Percentiles rank a stretch among this genome's conserved stretches.
Evolutionary conservation across 1,140 invertebrate species (phyloP).

Genomic region (Pygmarrhopalites habei): DNA sequence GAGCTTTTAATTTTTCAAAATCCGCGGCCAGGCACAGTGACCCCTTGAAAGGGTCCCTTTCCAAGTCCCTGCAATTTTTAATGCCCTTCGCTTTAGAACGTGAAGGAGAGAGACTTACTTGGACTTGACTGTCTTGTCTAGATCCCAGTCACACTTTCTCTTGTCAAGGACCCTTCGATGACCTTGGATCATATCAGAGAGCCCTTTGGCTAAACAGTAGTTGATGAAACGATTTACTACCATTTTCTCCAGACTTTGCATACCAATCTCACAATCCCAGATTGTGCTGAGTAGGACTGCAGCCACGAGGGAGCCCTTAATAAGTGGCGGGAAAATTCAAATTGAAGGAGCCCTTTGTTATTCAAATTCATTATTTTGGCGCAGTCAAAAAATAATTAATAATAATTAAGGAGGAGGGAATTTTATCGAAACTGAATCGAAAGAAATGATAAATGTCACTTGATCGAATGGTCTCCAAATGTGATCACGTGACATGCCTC

Average conservation of each 20-base stretch:
- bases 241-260: conserved; percentile 65
- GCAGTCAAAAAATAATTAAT: conserved; percentile 67
- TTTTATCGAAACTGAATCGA: neutral
- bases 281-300: conserved; percentile 59
- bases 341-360: too few relatives aligned
- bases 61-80: conserved; percentile 9
- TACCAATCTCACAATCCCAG: conserved; percentile 68
- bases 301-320: conserved; percentile 54
- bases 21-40: too few relatives aligned
- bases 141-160: conserved; percentile 13
- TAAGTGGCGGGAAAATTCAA: too few relatives aligned
- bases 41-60: too few relatives aligned
- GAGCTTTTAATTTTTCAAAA: too few relatives aligned
- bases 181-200: conserved; percentile 52
- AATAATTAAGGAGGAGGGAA: conserved; percentile 52
- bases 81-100: neutral
- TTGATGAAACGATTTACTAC: conserved; percentile 68
- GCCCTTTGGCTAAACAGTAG: conserved; percentile 58
- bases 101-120: conserved; percentile 36
- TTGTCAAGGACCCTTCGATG: conserved; percentile 19
- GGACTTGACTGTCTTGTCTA: conserved; percentile 8
- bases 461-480: neutral
- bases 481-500: neutral
- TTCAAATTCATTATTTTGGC: conserved; percentile 50
- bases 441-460: neutral